phyloP scores from a whole-genome alignment of 2,113 vertebrate genomes.

The Nothoprocta perdicaria region DNA sequence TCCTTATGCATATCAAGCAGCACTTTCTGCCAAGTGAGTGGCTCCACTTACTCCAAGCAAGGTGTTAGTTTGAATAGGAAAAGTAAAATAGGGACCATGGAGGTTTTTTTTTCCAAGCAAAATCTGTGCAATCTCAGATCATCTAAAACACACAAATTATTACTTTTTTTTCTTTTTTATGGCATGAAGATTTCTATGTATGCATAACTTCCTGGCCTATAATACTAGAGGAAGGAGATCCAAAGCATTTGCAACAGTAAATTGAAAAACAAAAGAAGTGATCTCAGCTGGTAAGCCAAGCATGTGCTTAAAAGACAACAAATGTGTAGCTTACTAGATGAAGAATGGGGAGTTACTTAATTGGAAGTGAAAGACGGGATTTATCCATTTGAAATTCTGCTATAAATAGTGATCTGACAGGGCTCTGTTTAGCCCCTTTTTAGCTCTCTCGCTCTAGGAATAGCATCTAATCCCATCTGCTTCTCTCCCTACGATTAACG shows the following conservation, averaged over 20 bases:
- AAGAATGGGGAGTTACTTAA: neutral
- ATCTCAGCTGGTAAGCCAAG: fast-evolving
- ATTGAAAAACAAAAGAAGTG: neutral
- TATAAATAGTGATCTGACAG: no score
- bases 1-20: neutral
- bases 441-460: neutral
- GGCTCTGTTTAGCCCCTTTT: neutral
- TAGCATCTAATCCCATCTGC: neutral
- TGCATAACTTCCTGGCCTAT: neutral
- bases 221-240: neutral
- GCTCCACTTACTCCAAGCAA: neutral
- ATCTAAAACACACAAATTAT: neutral
- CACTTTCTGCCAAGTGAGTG: neutral
- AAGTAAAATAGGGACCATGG: neutral
- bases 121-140: neutral
- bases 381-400: neutral
- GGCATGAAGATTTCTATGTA: neutral
- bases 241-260: fast-evolving
- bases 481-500: neutral
- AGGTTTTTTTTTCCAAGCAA: neutral
- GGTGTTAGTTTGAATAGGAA: neutral
- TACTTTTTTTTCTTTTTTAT: no score
- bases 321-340: fast-evolving
- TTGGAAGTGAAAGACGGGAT: neutral
- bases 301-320: no score